Base-by-base conservation (phyloP, 1,140 invertebrate genomes). In the Cyrtorhinus lividipennis region DNA sequence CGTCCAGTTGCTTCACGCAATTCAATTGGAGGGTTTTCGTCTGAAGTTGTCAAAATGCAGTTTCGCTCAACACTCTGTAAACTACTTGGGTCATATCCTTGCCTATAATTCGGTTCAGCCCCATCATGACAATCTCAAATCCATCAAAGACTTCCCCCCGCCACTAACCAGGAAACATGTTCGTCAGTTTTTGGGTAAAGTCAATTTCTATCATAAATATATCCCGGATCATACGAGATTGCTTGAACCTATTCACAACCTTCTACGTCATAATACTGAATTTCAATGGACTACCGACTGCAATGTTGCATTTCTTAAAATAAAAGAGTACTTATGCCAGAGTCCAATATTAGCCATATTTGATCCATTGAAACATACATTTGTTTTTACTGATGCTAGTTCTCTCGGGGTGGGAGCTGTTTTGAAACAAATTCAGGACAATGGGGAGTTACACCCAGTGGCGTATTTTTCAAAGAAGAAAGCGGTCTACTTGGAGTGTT, bases 311-410 rank as follows among this genome's bases (percentile, higher is more conserved):
- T 74, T 74, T 66, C 64, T 71, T 44, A 20, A 64, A 30, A 71
- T 73, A 44, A 74, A 73, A 70, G 20, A 70, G 48, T 2, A 68
- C 30, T 61, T 73, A 53, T 73, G 72, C 53, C 71, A 69, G 24
- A 61, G 71, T 66, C 71, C 71, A 24, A 62, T 73, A 44, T 67
- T 73, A 61, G 63, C 48, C 57, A 74, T 73, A 2, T 74, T 48
- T 53, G 45, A 53, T 25, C 24, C 46, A 12, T 13, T 24, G 2
- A 10, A 48, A 25, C 69, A 70, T 56, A 68, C 71, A 8, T n/a
- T 68, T 2, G 72, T 73, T 8, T 70, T 71, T 25, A 73, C 72
- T 59, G 72, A 73, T 67, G 71, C 73, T 1, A 66, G 30, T 48
- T 18, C 24, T 53, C 22, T 15, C 1, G 56, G 56, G 13, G 24